Evolutionary conservation across 2,888 invertebrate species (phyloP), one percentile per base, ranked within the genome.

Genomic region (Parochlus steinenii): DNA sequence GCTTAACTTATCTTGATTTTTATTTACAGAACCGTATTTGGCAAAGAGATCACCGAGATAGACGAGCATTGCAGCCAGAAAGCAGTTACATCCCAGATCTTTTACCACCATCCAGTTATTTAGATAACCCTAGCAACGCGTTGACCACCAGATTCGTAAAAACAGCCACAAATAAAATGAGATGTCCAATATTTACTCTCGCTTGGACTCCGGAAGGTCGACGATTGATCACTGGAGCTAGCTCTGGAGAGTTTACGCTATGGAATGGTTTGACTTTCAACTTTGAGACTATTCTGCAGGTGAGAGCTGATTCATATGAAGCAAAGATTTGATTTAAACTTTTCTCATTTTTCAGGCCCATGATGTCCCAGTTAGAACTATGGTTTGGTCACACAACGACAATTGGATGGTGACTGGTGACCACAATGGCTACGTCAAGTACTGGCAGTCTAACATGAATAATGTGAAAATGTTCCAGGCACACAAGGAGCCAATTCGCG

Each of bases 381-480:
- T 99, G 95, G 85, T 90, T 30, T 99, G 98, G 98, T 93, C 93
- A 35, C 92, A 95, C 62, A 95, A 92, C 51, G 97, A 97, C 64
- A 83, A 85, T 48, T 99, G 98, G 98, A 93, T 99, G 92, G 86
- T 98, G 41, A 97, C 97, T 1, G 98, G 90, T 15, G 98, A 99
- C 63, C 95, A 97, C 58, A 81, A 83, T 33, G 98, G 98, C 40
- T 98, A 87, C 58, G 90, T 99, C 44, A 99, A 99, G 56, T 99
- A 99, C 65, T 99, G 98, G 98, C 98, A 99, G 69, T 90, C 93
- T 48, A 99, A 99, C 64, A 99, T 99, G 98, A 99, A 99, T 68
- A 98, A 98, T 66, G 98, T 99, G 39, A 97, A 98, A 72, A 97
- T 98, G 93, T 99, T 92, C 69, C 97, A 97, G 65, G 98, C 97